Evolutionary conservation across 2,797 vertebrate species (phyloP), one percentile per base, ranked within the genome.

Genomic region (Poecilia wingei): DNA sequence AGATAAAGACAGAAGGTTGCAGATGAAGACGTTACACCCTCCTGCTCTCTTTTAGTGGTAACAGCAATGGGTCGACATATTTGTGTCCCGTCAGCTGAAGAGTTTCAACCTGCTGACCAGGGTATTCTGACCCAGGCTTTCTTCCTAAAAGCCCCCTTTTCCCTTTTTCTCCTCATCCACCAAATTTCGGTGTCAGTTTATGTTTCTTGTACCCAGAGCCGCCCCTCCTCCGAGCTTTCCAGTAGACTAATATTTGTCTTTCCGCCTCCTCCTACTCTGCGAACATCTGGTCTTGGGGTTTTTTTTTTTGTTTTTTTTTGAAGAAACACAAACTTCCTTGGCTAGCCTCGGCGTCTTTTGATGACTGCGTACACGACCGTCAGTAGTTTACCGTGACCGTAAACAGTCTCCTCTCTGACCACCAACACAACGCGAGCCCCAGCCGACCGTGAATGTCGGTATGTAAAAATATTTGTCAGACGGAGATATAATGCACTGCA

Each of bases 191-290:
- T 51, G 53, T 82, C 72, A n/a, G 91, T 93, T 95, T 89, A 93
- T 94, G 87, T 92, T 93, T 89, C 86, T 76, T 0, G 87, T 85
- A 81, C 85, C 78, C 31, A 49, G 85, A 78, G 79, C 87, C 20
- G 49, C 83, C 71, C 78, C 88, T 88, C 88, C 86, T 85, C 89
- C 43, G 85, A 87, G 89, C 90, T 89, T 94, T 94, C 88, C 93
- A 84, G 82, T 87, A 85, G 92, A 95, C 94, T 95, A 96, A 96
- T 96, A 96, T 96, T 96, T 96, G 94, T 95, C 88, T 95, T 95
- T 94, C 92, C 83, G 84, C 91, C 90, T 89, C 92, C 88, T 93
- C 92, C 89, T 78, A 80, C 78, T 79, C 83, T 72, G 59, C 20
- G 90, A 93, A 94, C 94, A 95, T 95, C 94, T 94, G 94, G 94